Conservation (phyloP, 2,888 invertebrate species). For the Crioceris asparagi region DNA sequence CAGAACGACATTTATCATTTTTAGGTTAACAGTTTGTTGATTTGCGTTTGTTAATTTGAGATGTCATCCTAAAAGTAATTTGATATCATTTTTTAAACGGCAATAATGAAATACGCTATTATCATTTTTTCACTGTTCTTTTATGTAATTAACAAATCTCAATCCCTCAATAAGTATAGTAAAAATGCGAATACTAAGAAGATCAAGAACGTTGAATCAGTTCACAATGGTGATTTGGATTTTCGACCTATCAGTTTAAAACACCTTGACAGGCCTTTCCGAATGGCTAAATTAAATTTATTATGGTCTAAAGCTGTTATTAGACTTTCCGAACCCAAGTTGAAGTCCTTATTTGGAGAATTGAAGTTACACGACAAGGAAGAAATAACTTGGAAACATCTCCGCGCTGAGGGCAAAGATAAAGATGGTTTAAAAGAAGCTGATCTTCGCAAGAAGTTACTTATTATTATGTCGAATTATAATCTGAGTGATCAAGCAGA, state of each 20-base stretch:
- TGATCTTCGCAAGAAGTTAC: conserved; percentile 64
- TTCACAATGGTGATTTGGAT: conserved; percentile 30
- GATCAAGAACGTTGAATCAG: no score
- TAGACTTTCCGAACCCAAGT: conserved; percentile 72
- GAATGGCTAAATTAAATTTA: conserved; percentile 83
- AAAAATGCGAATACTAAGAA: conserved; percentile 44
- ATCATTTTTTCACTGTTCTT: no score
- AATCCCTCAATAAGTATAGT: conserved; percentile 60
- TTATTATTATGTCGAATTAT: conserved; percentile 73
- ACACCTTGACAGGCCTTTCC: conserved; percentile 70
- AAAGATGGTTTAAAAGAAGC: conserved; percentile 79
- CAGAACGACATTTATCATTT: no score
- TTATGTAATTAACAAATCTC: no score
- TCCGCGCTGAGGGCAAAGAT: conserved; percentile 73
- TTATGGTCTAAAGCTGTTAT: conserved; percentile 85
- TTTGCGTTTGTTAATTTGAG: no score
- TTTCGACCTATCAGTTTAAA: conserved; percentile 43
- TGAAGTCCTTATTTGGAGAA: conserved; percentile 80
- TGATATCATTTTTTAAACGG: no score
- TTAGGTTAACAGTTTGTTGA: no score
- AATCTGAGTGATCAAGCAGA: conserved; percentile 71
- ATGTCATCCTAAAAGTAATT: no score
- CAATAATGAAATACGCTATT: no score
- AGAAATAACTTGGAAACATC: conserved; percentile 73
- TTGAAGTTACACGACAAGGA: conserved; percentile 88